phyloP scores from a whole-genome alignment of 2,797 vertebrate species.

The Urosaurus nigricauda region DNA sequence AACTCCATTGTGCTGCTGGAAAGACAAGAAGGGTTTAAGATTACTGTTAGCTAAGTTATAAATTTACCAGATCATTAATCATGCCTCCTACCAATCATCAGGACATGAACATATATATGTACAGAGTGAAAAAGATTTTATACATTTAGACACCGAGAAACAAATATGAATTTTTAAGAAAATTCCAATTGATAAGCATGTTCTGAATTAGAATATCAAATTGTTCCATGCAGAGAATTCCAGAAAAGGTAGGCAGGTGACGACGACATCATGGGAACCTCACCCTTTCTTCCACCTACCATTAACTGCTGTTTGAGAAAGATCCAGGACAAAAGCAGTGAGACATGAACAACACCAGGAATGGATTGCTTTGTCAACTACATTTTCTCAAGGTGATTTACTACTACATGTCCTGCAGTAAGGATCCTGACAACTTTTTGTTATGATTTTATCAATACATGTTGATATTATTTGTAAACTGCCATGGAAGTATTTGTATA shows the following conservation, averaged over 20 bases:
- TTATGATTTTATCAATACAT: neutral
- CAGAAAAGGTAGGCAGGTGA: neutral
- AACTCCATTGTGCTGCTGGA: slow-evolving; percentile 85
- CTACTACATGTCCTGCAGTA: neutral
- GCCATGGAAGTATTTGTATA: neutral
- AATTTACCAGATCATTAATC: neutral
- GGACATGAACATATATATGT: too few relatives aligned
- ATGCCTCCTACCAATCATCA: slow-evolving; percentile 9
- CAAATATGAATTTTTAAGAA: neutral
- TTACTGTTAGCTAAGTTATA: slow-evolving; percentile 29
- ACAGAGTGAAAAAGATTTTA: neutral
- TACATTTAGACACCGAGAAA: neutral
- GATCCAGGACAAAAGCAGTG: neutral
- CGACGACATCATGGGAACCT: neutral
- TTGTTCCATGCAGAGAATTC: neutral
- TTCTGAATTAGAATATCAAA: neutral
- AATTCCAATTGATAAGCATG: neutral
- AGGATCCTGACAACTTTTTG: neutral
- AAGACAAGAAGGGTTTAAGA: slow-evolving; percentile 47
- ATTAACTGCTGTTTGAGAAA: neutral
- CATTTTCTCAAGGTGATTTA: neutral
- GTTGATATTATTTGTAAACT: neutral
- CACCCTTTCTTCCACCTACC: neutral
- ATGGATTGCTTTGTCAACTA: neutral
- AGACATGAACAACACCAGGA: neutral